phyloP scores from a whole-genome alignment of 2,113 vertebrate species.

The Struthio camelus region DNA sequence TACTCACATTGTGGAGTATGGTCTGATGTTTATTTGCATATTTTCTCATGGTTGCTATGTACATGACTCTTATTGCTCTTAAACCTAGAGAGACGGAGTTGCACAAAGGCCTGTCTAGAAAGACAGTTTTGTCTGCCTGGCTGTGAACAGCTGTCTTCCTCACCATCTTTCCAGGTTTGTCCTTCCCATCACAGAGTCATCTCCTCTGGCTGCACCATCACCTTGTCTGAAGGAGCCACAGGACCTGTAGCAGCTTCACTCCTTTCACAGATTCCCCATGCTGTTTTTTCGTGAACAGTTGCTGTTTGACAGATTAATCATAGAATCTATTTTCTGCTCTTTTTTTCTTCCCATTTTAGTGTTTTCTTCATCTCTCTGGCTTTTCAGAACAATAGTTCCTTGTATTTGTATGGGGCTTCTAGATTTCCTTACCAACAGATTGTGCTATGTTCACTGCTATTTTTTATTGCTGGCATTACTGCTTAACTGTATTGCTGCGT shows the following conservation, averaged over 20 bases:
- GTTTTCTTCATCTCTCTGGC: background rate
- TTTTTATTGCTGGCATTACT: background rate
- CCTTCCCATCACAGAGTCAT: background rate
- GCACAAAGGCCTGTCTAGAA: background rate
- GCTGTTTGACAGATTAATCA: background rate
- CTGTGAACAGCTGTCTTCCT: background rate
- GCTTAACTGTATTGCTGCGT: background rate
- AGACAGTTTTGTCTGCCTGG: background rate
- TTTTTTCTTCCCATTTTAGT: background rate
- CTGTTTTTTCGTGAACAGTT: background rate
- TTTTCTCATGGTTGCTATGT: background rate
- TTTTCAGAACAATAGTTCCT: background rate
- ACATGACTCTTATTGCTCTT: background rate
- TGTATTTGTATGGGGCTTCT: background rate
- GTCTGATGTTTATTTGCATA: background rate
- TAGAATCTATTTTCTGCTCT: background rate
- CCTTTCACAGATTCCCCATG: fast-evolving
- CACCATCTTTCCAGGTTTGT: background rate
- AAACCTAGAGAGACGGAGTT: background rate
- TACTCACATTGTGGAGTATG: fast-evolving
- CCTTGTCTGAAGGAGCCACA: background rate
- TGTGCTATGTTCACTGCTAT: background rate
- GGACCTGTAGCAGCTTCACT: background rate
- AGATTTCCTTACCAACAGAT: background rate
- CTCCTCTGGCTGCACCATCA: background rate